These are phyloP conservation scores for Phortica magna DNA, from an alignment of 2,888 invertebrate species.

Conservation along the genomic window DNA sequence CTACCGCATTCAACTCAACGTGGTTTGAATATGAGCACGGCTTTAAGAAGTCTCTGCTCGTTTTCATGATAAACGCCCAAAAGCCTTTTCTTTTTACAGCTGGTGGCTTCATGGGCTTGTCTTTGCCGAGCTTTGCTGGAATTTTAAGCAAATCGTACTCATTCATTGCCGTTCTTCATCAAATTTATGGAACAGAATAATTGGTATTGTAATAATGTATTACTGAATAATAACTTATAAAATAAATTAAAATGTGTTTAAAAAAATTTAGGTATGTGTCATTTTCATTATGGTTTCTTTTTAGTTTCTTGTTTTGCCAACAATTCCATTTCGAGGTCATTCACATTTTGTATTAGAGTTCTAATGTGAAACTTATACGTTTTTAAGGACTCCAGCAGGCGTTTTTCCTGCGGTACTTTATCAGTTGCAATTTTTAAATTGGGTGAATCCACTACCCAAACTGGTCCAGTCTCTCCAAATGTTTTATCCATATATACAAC, in stretches of 20 bases:
- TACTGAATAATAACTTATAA: not conserved
- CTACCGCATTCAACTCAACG: slow-evolving; percentile 57
- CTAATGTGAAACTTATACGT: not conserved
- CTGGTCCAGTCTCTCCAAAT: too few relatives aligned
- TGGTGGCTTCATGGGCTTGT: slow-evolving; percentile 62
- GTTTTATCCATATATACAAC: too few relatives aligned
- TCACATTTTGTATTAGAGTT: not conserved
- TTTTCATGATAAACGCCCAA: slow-evolving; percentile 55
- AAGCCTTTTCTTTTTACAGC: slow-evolving; percentile 63
- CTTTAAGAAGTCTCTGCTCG: slow-evolving; percentile 56
- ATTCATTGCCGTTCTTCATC: slow-evolving; percentile 64
- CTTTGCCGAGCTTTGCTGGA: slow-evolving; percentile 63
- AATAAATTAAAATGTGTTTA: not conserved
- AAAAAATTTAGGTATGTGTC: not conserved
- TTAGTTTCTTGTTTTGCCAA: not conserved
- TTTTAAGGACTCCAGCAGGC: not conserved
- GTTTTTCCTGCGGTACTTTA: not conserved
- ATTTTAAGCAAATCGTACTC: slow-evolving; percentile 67
- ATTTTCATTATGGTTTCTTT: not conserved
- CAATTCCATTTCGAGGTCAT: not conserved
- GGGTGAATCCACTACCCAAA: too few relatives aligned
- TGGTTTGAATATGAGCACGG: slow-evolving; percentile 61
- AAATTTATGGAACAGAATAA: slow-evolving; percentile 40
- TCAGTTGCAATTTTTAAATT: too few relatives aligned
- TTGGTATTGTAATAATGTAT: not conserved